Conservation (phyloP, 2,113 vertebrate species). For the Bos javanicus region DNA sequence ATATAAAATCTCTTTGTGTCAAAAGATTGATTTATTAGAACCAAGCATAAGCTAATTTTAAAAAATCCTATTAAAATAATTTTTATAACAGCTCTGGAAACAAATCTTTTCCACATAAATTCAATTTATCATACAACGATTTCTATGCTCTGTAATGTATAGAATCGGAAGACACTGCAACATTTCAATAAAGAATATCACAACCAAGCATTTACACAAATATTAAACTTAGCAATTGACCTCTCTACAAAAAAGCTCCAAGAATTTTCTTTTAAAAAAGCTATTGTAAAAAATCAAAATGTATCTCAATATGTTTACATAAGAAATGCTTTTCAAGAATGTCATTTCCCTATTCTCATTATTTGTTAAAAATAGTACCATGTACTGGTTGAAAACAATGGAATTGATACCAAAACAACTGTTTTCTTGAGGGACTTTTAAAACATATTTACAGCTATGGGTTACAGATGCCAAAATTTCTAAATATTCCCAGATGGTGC, state of each 20-base stretch:
- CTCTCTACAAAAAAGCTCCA: neutral
- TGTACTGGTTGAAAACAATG: neutral
- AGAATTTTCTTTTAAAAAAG: slow-evolving; percentile 7
- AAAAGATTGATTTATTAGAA: neutral
- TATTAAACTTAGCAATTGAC: neutral
- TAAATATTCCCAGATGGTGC: neutral
- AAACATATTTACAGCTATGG: neutral
- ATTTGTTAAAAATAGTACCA: neutral
- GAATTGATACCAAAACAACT: slow-evolving; percentile 23
- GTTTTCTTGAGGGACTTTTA: neutral
- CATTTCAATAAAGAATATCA: neutral
- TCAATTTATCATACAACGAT: neutral
- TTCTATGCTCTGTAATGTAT: neutral
- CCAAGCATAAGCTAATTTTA: neutral
- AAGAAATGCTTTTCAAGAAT: neutral
- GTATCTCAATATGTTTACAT: neutral
- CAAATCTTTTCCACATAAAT: neutral
- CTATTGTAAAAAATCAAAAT: neutral
- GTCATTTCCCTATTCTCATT: neutral
- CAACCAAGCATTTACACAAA: neutral
- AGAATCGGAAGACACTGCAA: neutral
- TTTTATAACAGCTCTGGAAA: neutral
- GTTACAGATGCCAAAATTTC: neutral
- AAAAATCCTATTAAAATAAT: neutral
- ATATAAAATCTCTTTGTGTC: neutral